A percentile compares a stretch with the other conserved stretches of the same genome.
These are phyloP conservation scores for Prunella fulvescens DNA, from an alignment of 2,113 vertebrate genomes.

Conservation along the genomic window DNA sequence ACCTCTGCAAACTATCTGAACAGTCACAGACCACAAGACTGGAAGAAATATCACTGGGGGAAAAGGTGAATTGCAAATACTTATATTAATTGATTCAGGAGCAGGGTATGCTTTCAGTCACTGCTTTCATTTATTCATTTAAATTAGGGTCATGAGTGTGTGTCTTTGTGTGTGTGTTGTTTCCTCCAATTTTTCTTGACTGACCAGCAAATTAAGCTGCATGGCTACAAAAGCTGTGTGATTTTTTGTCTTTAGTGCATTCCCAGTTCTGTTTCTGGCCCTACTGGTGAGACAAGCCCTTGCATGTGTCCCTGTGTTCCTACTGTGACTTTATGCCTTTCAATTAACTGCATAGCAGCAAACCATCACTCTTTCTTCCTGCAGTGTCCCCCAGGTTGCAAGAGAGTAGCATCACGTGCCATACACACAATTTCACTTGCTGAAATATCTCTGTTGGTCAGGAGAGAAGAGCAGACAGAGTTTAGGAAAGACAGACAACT, in stretches of 20 bases:
- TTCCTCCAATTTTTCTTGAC: not conserved
- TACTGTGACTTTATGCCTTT: not conserved
- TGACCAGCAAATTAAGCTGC: not conserved
- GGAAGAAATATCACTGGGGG: not conserved
- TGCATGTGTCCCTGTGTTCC: not conserved
- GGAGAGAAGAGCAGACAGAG: not conserved
- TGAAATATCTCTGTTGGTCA: not conserved
- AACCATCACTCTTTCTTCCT: not conserved
- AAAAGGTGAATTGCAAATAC: not conserved
- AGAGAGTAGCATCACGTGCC: not conserved
- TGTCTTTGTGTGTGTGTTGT: not conserved
- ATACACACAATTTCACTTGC: not conserved
- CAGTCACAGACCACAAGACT: not conserved
- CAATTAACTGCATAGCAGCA: not conserved
- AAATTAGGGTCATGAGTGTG: rapidly evolving
- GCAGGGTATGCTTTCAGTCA: not conserved
- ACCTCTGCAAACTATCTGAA: not conserved
- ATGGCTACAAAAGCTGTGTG: not conserved
- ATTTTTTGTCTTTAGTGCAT: not conserved
- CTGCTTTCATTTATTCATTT: not conserved
- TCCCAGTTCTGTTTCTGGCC: not conserved
- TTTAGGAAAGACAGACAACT: not conserved
- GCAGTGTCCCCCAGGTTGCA: not conserved
- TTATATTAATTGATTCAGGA: not conserved
- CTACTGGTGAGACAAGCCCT: not conserved